phyloP scores from a whole-genome alignment of 1,140 invertebrate genomes.

The Cyrtorhinus lividipennis region DNA sequence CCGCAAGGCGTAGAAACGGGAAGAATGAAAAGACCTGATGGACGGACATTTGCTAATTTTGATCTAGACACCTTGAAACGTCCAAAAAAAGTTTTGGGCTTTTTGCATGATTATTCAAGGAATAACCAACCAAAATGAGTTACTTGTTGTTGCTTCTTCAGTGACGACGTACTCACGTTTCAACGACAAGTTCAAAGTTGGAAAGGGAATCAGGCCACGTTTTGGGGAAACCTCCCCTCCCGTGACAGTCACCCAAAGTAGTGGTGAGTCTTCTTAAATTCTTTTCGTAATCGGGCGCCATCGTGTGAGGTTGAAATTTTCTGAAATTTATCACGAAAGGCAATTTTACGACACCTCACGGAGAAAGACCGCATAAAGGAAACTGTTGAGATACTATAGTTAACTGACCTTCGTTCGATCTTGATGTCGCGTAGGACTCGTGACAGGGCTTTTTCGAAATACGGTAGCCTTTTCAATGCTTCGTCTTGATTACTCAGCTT shows the following conservation, averaged over 20 bases:
- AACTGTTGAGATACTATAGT: not conserved
- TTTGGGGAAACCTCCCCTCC: slow-evolving; percentile 49
- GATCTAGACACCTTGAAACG: no score
- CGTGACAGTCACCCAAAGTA: slow-evolving; percentile 62
- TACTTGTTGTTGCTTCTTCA: no score
- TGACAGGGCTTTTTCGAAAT: slow-evolving; percentile 69
- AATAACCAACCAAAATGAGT: no score
- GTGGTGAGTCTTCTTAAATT: slow-evolving; percentile 68
- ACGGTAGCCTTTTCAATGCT: slow-evolving; percentile 55
- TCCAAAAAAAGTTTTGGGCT: no score
- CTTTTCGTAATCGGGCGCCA: slow-evolving; percentile 65
- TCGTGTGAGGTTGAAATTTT: slow-evolving; percentile 78
- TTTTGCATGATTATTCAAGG: no score
- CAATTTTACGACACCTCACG: not conserved
- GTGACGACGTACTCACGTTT: slow-evolving; percentile 50
- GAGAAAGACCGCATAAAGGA: not conserved
- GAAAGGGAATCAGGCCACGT: slow-evolving; percentile 52
- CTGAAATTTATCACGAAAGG: slow-evolving; percentile 33
- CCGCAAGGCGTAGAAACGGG: no score
- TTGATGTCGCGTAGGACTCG: slow-evolving; percentile 64
- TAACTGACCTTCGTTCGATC: slow-evolving; percentile 53
- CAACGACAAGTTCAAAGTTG: slow-evolving; percentile 74
- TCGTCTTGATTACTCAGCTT: slow-evolving; percentile 61
- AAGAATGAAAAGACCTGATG: no score
- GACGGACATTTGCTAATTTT: no score